A percentile compares a stretch with the other conserved stretches of the same genome.
phyloP scores from a whole-genome alignment of 2,888 invertebrate species.

The Lapara coniferarum region DNA sequence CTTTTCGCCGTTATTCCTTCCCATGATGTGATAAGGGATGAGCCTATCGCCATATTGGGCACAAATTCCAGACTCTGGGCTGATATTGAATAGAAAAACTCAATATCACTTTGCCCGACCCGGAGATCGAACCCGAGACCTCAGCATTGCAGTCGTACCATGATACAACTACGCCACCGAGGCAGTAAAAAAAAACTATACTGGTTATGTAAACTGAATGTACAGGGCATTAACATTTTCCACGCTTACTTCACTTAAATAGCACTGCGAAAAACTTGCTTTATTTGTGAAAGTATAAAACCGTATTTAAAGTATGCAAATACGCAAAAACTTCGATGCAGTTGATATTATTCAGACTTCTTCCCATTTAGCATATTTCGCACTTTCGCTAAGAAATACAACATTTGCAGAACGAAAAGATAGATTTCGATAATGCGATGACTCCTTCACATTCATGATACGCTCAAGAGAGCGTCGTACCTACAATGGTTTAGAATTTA shows the following conservation, averaged over 20 bases:
- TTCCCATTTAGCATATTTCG: slow-evolving; percentile 15
- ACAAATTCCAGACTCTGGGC: too few relatives aligned
- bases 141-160: too few relatives aligned
- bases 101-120: too few relatives aligned
- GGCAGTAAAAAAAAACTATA: too few relatives aligned
- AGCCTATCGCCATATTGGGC: too few relatives aligned
- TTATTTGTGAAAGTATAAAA: neutral
- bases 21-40: too few relatives aligned
- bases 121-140: too few relatives aligned
- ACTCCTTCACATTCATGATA: slow-evolving; percentile 48
- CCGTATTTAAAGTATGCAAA: slow-evolving; percentile 4
- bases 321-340: neutral
- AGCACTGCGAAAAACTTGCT: neutral
- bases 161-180: too few relatives aligned
- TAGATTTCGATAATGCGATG: slow-evolving; percentile 45
- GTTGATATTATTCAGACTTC: neutral
- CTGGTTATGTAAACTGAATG: too few relatives aligned
- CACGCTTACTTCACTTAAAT: neutral
- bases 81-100: too few relatives aligned
- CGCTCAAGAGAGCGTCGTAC: slow-evolving; percentile 33
- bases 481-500: slow-evolving; percentile 25
- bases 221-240: neutral
- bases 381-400: slow-evolving; percentile 15
- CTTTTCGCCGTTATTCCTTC: too few relatives aligned
- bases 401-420: slow-evolving; percentile 28